Base-by-base conservation (phyloP, 1,140 invertebrate species). In the Heliconius nattereri region DNA sequence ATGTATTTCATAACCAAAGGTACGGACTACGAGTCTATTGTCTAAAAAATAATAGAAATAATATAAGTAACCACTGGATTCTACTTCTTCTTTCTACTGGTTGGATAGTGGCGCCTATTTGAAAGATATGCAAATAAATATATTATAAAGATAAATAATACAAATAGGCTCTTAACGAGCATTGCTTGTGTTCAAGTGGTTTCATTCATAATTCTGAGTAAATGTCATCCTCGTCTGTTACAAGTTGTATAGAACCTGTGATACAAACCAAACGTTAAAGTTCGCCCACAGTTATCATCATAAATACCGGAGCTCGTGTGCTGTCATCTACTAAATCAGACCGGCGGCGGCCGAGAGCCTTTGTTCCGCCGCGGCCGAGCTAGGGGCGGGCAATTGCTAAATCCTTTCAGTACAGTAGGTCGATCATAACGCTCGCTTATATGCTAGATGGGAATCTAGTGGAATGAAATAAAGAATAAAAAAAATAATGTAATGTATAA, bases 211-310 rank as follows among this genome's bases (percentile, higher is more conserved):
- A 66, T 66, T 26, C 23, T 26, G 23, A 66, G 2, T 66, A 66
- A 66, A 66, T 66, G 57, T 11, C 57, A 66, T 13, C 8, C 3
- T 23, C 13, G n/a, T n/a, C 0, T 60, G 57, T 60, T 60, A 2
- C 9, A 60, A 26, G 57, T 23, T 60, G 23, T 60, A 60, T 60
- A 60, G 57, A 60, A 60, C 2, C 11, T 29, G 23, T 0, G 57
- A 66, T 66, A 29, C 57, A 29, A 66, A 66, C 57, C 57, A 29
- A 66, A 66, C 11, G 57, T 66, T 66, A 29, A 66, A 29, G 57
- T 66, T 66, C n/a, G 8, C n/a, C 54, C 54, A 23, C 54, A 57
- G 54, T 32, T 32, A 32, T 32, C 29, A 32, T 32, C 29, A 32
- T 32, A 32, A 5, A 5, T 32, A 32, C 29, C 29, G 29, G 3